These are phyloP conservation scores for Sigmodon hispidus DNA, from an alignment of 2,113 vertebrate genomes.

Conservation along the genomic window DNA sequence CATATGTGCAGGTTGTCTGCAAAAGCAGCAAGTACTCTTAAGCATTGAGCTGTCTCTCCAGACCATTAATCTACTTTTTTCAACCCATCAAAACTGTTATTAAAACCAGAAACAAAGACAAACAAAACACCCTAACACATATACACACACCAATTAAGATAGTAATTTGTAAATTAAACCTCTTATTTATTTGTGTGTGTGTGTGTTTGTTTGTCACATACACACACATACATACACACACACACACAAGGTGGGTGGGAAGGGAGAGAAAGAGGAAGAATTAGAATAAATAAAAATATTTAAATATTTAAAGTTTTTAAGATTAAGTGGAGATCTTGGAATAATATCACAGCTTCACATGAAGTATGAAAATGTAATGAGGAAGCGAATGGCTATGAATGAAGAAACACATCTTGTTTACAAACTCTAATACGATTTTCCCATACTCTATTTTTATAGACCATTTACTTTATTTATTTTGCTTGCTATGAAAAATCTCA, in stretches of 20 bases:
- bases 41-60: too few species aligned
- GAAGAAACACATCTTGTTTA: neutral
- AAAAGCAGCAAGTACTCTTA: too few species aligned
- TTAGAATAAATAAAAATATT: neutral
- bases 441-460: neutral
- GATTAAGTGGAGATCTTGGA: neutral
- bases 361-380: neutral
- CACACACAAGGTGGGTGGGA: neutral
- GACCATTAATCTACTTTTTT: too few species aligned
- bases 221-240: neutral
- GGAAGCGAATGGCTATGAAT: neutral
- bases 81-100: too few species aligned
- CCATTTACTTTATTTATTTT: neutral
- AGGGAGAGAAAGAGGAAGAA: neutral
- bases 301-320: neutral
- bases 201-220: too few species aligned
- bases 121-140: too few species aligned
- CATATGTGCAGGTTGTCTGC: neutral
- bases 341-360: neutral
- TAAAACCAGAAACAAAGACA: too few species aligned
- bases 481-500: conserved; percentile 1
- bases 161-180: too few species aligned
- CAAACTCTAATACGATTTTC: neutral
- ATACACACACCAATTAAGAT: too few species aligned
- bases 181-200: too few species aligned